Evolutionary conservation across 2,797 vertebrate genomes (phyloP).

Genomic region (Channa striata): DNA sequence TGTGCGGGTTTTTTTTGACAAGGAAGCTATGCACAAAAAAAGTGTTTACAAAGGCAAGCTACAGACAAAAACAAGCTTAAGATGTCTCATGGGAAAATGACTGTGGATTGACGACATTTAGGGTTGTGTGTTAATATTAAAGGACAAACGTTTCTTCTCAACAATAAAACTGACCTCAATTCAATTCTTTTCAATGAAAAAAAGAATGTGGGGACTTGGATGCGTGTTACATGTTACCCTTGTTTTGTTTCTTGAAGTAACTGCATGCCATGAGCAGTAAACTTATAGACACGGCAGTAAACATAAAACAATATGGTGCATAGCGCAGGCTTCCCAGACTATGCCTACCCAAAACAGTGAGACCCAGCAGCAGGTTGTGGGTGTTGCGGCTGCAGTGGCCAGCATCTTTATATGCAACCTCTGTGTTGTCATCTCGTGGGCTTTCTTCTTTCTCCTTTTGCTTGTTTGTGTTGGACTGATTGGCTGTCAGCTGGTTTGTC

Average conservation of each 20-base stretch:
- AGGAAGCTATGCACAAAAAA: slow-evolving; percentile 34
- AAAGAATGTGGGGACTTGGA: slow-evolving; percentile 2
- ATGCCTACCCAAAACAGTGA: slow-evolving; percentile 81
- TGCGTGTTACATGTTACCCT: not conserved
- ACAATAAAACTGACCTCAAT: slow-evolving; percentile 30
- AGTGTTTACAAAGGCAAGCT: slow-evolving; percentile 54
- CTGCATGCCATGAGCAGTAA: too few species aligned
- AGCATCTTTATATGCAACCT: slow-evolving; percentile 67
- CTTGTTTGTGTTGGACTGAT: slow-evolving; percentile 75
- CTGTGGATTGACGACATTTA: slow-evolving; percentile 14
- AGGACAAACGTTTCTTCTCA: not conserved
- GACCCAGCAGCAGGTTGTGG: slow-evolving; percentile 82
- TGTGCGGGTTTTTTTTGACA: slow-evolving; percentile 28
- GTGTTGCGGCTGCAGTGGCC: slow-evolving; percentile 80
- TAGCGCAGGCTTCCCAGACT: not conserved
- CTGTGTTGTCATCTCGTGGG: slow-evolving; percentile 73
- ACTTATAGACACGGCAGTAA: not conserved
- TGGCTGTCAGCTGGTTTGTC: slow-evolving; percentile 79
- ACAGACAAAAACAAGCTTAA: slow-evolving; percentile 52
- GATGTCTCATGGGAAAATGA: slow-evolving; percentile 39
- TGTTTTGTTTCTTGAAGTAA: too few species aligned
- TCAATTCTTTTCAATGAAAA: not conserved
- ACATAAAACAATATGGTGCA: not conserved
- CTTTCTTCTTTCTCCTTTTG: slow-evolving; percentile 64
- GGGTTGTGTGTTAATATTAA: slow-evolving; percentile 18